Evolutionary conservation across 2,113 vertebrate species (phyloP), one percentile per base, ranked within the genome.

Genomic region (Hirundichthys speculiger): DNA sequence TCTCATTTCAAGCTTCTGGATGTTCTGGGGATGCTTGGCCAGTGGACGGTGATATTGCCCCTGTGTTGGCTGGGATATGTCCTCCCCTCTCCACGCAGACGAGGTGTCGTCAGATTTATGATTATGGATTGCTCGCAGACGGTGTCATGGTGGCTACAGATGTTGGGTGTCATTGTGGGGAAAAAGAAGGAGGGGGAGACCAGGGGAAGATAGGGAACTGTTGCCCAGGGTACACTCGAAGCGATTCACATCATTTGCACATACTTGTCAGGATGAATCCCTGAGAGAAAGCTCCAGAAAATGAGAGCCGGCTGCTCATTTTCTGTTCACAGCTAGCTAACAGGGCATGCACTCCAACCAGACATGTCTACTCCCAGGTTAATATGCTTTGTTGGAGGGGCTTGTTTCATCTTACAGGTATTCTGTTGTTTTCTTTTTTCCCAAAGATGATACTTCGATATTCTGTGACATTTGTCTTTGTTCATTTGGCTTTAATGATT

Each of bases 51-150:
- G 85, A 89, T 86, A 89, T 91, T 89, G 73, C 82, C 59, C 69
- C 66, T 19, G 63, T 56, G 77, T 65, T 80, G 54, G 72, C 15
- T 2, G 64, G 39, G 38, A 73, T 67, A 77, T 69, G 42, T 12
- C 6, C 7, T 18, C 12, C 22, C 43, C 5, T 13, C 63, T 2
- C 49, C 25, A 3, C 49, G 41, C 39, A 42, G 49, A 80, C 69
- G 58, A 77, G 64, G 64, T 78, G 78, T 85, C 78, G 52, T 64
- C 20, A 9, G 57, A 77, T 85, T 78, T 81, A 83, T 82, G 73
- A 71, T 73, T 85, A 87, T 86, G 79, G 80, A 88, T 90, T 80
- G 88, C 88, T 79, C 79, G 71, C 78, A 88, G 79, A 88, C 83
- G 60, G 75, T 80, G 80, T 86, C 81, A 77, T 67, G 45, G 69